A percentile compares a stretch with the other conserved stretches of the same genome.
These are phyloP conservation scores for Halcyon chelicuti DNA, from an alignment of 2,797 vertebrate species.

Conservation along the genomic window DNA sequence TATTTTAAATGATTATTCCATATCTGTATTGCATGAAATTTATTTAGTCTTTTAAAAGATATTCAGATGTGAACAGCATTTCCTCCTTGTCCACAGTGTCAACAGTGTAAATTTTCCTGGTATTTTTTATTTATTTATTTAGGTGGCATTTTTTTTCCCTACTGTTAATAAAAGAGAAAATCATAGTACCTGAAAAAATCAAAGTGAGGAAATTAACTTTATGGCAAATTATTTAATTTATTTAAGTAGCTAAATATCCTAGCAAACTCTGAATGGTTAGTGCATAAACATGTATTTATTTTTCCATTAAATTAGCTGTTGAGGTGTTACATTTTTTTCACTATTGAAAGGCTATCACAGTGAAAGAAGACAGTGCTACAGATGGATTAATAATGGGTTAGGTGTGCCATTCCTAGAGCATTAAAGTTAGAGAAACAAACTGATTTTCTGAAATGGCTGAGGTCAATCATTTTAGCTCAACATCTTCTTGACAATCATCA, in stretches of 20 bases:
- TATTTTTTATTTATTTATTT: not conserved
- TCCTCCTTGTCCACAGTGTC: not conserved
- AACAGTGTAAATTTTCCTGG: not conserved
- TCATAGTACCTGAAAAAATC: not conserved
- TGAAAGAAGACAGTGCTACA: not conserved
- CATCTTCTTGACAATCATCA: not conserved
- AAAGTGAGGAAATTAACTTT: not conserved
- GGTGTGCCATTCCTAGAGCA: not conserved
- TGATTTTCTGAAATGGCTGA: not conserved
- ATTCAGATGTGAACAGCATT: not conserved
- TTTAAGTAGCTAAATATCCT: not conserved
- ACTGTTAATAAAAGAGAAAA: not conserved
- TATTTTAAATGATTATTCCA: not conserved
- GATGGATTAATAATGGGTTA: not conserved
- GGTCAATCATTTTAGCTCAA: not conserved
- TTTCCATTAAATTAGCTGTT: not conserved
- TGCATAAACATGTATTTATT: not conserved
- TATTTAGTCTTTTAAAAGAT: not conserved
- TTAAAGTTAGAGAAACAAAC: not conserved
- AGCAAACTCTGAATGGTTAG: not conserved
- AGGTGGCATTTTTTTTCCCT: not conserved
- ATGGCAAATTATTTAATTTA: not conserved
- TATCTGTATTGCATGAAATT: not conserved
- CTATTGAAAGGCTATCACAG: not conserved
- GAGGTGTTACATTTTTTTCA: not conserved